Conservation (phyloP, 2,113 vertebrate genomes). For the Oxyura jamaicensis region DNA sequence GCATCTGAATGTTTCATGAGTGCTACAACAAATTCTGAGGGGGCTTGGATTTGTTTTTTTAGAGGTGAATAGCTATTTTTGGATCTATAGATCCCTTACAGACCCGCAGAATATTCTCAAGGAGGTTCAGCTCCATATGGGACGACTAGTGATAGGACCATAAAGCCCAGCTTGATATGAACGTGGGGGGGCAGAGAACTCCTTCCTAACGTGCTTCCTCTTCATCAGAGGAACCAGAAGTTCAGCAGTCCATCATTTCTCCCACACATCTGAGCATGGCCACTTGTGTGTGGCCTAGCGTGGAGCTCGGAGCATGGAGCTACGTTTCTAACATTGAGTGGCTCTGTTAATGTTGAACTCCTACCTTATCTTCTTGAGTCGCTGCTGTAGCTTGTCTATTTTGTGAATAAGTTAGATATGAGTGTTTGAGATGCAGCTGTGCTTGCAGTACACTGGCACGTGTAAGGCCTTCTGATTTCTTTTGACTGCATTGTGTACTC, state of each 20-base stretch:
- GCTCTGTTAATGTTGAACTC: not conserved
- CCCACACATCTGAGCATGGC: rapidly evolving
- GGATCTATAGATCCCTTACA: not conserved
- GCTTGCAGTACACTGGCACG: rapidly evolving
- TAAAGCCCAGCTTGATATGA: not conserved
- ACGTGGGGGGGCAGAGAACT: rapidly evolving
- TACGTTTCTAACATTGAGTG: not conserved
- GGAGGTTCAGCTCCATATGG: not conserved
- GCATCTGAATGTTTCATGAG: rapidly evolving
- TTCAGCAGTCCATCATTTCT: rapidly evolving
- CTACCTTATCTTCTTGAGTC: not conserved
- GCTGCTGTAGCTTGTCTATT: not conserved
- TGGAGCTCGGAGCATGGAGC: not conserved
- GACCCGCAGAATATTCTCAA: not conserved
- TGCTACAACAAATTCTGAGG: not conserved
- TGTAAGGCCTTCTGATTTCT: not conserved
- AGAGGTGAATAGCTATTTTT: not conserved
- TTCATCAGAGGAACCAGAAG: not conserved
- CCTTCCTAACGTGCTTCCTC: not conserved
- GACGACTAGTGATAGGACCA: not conserved
- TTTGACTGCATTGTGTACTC: not conserved
- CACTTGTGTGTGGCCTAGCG: not conserved
- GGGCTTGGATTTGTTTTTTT: not conserved
- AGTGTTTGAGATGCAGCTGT: not conserved
- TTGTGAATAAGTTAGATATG: not conserved